These are phyloP conservation scores for Ephestia elutella DNA, from an alignment of 1,140 invertebrate species.

Conservation along the genomic window DNA sequence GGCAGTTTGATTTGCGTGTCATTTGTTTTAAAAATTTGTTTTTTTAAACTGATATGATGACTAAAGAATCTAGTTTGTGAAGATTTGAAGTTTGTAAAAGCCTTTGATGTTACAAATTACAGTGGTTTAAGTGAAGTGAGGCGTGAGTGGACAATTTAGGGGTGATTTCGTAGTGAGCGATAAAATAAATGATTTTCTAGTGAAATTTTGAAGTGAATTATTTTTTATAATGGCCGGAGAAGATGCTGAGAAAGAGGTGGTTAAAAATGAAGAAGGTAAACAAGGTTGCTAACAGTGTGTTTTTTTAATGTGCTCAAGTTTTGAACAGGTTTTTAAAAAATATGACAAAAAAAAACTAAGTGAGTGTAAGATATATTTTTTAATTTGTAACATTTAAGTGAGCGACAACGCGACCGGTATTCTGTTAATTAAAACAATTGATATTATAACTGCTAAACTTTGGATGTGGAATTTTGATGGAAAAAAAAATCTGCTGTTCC, in stretches of 20 bases:
- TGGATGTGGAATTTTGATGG: too few species aligned
- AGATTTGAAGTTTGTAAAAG: not conserved
- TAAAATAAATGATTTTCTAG: constrained; percentile 8
- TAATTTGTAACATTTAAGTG: too few species aligned
- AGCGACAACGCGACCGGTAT: too few species aligned
- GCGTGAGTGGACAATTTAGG: constrained; percentile 42
- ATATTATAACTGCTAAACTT: too few species aligned
- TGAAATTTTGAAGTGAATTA: constrained; percentile 1
- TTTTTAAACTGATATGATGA: not conserved
- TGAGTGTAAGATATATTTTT: too few species aligned
- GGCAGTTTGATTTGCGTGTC: too few species aligned
- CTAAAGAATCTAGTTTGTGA: not conserved
- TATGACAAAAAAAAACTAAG: too few species aligned
- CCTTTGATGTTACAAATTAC: constrained; percentile 17
- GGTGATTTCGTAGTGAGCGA: constrained; percentile 27
- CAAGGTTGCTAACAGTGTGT: too few species aligned
- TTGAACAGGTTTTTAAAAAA: too few species aligned
- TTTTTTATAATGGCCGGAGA: constrained; percentile 2
- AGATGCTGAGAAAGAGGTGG: constrained; percentile 9
- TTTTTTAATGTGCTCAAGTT: too few species aligned
- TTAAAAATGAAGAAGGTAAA: constrained; percentile 10
- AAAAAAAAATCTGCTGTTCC: too few species aligned
- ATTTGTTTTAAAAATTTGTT: constrained; percentile 10
- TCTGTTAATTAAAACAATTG: too few species aligned
- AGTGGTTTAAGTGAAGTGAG: constrained; percentile 28